A percentile compares a stretch with the other conserved stretches of the same genome.
These are phyloP conservation scores for Bombus terrestris DNA, from an alignment of 1,140 invertebrate species.

Conservation along the genomic window DNA sequence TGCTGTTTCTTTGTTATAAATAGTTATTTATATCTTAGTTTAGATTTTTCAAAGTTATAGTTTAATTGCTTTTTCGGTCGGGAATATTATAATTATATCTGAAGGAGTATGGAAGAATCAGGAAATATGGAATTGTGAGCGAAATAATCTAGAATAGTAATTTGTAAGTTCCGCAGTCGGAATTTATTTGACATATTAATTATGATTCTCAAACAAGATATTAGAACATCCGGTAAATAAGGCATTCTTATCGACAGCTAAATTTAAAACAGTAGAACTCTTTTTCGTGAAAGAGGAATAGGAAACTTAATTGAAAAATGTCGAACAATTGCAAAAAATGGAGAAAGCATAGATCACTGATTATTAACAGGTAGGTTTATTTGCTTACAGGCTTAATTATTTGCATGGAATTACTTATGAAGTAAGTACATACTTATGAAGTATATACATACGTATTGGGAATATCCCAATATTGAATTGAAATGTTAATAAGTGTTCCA, in stretches of 20 bases:
- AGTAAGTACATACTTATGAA: too few relatives aligned
- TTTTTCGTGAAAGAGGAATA: neutral
- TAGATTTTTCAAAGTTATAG: rapidly evolving
- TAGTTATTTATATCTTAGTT: neutral
- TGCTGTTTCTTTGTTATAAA: neutral
- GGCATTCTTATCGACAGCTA: neutral
- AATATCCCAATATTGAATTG: neutral
- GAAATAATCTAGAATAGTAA: too few relatives aligned
- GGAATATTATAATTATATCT: too few relatives aligned
- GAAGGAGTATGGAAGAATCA: too few relatives aligned
- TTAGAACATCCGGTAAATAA: neutral
- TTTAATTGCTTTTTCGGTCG: neutral
- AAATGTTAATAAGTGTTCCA: neutral
- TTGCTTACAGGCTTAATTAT: neutral
- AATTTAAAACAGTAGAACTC: neutral
- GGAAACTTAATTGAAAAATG: too few relatives aligned
- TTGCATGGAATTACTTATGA: neutral
- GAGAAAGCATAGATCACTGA: neutral
- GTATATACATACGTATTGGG: too few relatives aligned
- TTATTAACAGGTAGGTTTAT: neutral
- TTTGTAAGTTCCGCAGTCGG: too few relatives aligned
- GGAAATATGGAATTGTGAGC: too few relatives aligned
- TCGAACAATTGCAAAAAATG: too few relatives aligned
- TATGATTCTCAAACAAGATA: too few relatives aligned
- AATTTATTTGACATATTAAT: too few relatives aligned